Evolutionary conservation across 2,113 vertebrate species (phyloP).

Genomic region (Ictalurus punctatus): DNA sequence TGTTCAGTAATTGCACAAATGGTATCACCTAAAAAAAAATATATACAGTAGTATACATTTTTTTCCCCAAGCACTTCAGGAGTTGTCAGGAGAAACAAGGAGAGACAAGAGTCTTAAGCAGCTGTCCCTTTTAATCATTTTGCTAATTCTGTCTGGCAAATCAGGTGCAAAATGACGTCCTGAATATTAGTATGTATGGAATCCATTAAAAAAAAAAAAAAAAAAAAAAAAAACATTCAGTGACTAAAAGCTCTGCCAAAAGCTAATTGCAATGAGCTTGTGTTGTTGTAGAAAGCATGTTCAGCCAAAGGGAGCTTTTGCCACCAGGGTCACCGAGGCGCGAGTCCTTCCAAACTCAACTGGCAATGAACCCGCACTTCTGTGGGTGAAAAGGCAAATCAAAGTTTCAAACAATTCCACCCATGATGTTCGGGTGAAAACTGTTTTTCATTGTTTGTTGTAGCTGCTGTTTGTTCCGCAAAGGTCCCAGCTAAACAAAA

Average conservation of each 20-base stretch:
- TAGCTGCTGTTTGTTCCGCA: neutral
- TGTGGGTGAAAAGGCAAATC: constrained; percentile 3
- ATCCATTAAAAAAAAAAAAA: constrained; percentile 54
- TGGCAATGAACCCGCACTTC: constrained; percentile 67
- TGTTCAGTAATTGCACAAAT: neutral
- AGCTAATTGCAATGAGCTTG: constrained; percentile 76
- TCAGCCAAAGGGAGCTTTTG: constrained; percentile 12
- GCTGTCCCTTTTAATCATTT: neutral
- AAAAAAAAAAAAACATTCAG: neutral
- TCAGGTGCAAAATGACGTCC: neutral
- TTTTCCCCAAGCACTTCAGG: neutral
- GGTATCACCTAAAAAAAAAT: neutral
- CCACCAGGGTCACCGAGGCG: constrained; percentile 16
- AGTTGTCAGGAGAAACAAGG: neutral
- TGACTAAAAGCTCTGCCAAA: constrained; percentile 77
- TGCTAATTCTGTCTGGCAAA: neutral
- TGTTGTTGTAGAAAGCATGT: constrained; percentile 64
- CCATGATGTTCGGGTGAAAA: neutral
- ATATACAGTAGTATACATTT: neutral
- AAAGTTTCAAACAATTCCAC: constrained; percentile 17
- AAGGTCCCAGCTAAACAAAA: constrained; percentile 7
- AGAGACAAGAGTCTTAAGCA: neutral
- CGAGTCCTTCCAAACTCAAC: constrained; percentile 83
- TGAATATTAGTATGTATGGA: constrained; percentile 89
- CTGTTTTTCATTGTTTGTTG: constrained; percentile 8